Evolutionary conservation across 2,888 invertebrate species (phyloP).

Genomic region (Nebria salina): DNA sequence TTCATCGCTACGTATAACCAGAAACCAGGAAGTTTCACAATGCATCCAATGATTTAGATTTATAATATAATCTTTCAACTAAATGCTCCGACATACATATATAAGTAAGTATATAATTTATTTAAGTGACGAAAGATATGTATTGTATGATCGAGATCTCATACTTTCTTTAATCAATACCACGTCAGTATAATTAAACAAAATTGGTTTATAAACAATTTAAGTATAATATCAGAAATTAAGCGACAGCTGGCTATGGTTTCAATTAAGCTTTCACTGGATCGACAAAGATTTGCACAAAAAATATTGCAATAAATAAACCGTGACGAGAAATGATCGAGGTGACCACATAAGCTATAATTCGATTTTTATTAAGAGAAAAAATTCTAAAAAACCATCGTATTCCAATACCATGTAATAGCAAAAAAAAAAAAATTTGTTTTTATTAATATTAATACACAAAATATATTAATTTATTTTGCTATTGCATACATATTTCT

Average conservation of each 20-base stretch:
- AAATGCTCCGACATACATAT: neutral
- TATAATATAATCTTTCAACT: slow-evolving; percentile 30
- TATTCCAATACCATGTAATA: neutral
- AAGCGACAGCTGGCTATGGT: slow-evolving; percentile 22
- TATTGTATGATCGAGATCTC: neutral
- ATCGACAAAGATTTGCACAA: slow-evolving; percentile 6
- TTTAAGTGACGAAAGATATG: neutral
- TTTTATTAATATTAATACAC: too few species aligned
- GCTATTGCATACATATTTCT: too few species aligned
- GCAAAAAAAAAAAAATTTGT: neutral
- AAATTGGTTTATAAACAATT: slow-evolving; percentile 17
- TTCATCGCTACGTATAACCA: neutral
- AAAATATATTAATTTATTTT: too few species aligned
- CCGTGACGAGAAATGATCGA: slow-evolving; percentile 29
- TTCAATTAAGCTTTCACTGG: slow-evolving; percentile 37
- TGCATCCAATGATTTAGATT: slow-evolving; percentile 19
- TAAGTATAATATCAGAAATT: slow-evolving; percentile 27
- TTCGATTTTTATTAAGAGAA: neutral
- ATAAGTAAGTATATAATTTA: neutral
- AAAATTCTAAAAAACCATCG: neutral
- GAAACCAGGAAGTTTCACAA: slow-evolving; percentile 23
- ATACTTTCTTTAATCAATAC: slow-evolving; percentile 7
- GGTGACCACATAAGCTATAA: neutral
- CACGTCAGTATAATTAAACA: neutral
- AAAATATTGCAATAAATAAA: slow-evolving; percentile 21